These are phyloP conservation scores for Thunnus maccoyii DNA, from an alignment of 2,113 vertebrate genomes.

Conservation along the genomic window DNA sequence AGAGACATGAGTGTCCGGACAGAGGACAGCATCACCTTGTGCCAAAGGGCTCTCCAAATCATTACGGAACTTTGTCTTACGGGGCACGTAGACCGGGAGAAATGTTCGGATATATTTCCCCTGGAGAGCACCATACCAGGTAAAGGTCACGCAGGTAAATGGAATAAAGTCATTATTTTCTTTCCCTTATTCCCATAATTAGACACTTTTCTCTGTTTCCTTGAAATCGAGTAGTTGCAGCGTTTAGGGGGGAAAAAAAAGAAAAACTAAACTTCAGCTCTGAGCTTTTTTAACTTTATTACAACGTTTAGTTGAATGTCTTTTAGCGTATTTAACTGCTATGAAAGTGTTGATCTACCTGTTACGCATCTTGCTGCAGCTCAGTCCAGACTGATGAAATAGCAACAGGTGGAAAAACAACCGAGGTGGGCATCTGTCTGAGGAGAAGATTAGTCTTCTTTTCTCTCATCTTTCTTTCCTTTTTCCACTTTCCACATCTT, in stretches of 20 bases:
- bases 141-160: slow-evolving; percentile 92
- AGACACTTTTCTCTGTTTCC: background rate
- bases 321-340: background rate
- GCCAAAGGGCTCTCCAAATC: slow-evolving; percentile 95
- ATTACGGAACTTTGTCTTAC: slow-evolving; percentile 95
- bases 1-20: slow-evolving; percentile 90
- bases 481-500: background rate
- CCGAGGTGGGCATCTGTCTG: background rate
- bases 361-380: slow-evolving; percentile 57
- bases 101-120: slow-evolving; percentile 94
- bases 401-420: slow-evolving; percentile 75
- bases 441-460: background rate
- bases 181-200: background rate
- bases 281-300: slow-evolving; percentile 29
- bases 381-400: slow-evolving; percentile 16
- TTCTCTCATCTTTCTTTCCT: background rate
- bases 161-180: slow-evolving; percentile 36
- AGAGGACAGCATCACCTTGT: slow-evolving; percentile 92
- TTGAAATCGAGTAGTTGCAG: background rate
- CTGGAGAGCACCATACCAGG: slow-evolving; percentile 88
- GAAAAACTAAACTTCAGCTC: background rate
- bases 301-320: background rate
- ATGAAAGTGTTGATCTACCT: slow-evolving; percentile 36
- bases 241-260: background rate
- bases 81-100: slow-evolving; percentile 93